Evolutionary conservation across 2,888 invertebrate genomes (phyloP), one percentile per base, ranked within the genome.

Genomic region (Fissipunctia ypsillon): DNA sequence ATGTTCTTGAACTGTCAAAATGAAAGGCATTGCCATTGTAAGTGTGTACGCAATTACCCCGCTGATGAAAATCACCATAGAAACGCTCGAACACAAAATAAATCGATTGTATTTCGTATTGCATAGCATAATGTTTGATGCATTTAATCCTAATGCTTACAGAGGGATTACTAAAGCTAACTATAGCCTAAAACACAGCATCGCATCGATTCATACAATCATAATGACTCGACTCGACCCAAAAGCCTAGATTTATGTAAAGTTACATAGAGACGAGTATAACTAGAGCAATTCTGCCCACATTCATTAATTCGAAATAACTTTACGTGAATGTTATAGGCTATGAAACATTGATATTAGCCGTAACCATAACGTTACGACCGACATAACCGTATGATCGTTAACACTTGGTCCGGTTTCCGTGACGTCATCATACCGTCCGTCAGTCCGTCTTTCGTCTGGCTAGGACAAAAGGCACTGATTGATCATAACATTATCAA

Each of bases 401-500:
- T 85, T 80, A 85, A 84, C 80, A 76, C 78, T 85, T 85, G 57
- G 67, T 72, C 19, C 69, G 63, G 50, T 52, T 64, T 64, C 41
- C 52, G 50, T 76, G 65, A 66, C 68, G 65, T 76, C 64, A 50
- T 76, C 64, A 50, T 50, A 31, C 12, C 31, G 65, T 41, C 41
- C 35, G 56, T 45, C 31, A 16, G 52, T 31, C 45, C 5, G 67
- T 45, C 38, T 41, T 54, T 43, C 65, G 66, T 48, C 56, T 16
- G 57, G 48, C 50, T 45, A 45, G 31, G 82, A 92, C 90, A 90
- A 78, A 78, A 90, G 89, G 80, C 82, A 75, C 80, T 90, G 90
- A 91, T 92, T 90, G 88, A 89, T 90, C 83, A 85, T 88, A 66
- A 89, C 69, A 61, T 74, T 74, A 90, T 88, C 85, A 88, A 90